Percentiles rank a stretch among this genome's conserved stretches.
These are phyloP conservation scores for Pristionchus pacificus DNA, from an alignment of 1,140 invertebrate species.

Conservation along the genomic window DNA sequence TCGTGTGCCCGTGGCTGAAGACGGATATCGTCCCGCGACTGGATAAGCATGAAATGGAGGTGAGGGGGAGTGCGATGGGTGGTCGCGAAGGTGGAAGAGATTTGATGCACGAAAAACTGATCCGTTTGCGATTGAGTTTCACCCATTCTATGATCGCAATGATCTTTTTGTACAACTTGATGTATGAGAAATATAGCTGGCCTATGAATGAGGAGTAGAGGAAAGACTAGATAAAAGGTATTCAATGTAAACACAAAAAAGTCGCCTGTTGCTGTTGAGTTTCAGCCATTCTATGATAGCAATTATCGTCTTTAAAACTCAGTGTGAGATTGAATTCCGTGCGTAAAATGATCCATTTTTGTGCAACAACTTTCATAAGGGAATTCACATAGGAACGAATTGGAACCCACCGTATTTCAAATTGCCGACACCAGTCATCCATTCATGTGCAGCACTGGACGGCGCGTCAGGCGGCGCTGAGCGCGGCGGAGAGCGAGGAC, in stretches of 20 bases:
- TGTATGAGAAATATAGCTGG: background rate
- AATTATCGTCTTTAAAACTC: too few species aligned
- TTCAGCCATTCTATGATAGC: too few species aligned
- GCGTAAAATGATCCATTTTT: too few species aligned
- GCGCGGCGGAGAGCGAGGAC: background rate
- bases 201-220: background rate
- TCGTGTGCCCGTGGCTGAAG: conserved; percentile 27
- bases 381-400: background rate
- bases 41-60: background rate
- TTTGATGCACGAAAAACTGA: conserved; percentile 12
- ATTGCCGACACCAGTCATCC: background rate
- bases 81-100: background rate
- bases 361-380: too few species aligned
- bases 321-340: too few species aligned
- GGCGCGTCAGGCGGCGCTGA: background rate
- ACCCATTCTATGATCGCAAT: background rate
- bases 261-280: too few species aligned
- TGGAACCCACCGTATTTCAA: background rate
- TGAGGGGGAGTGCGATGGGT: background rate
- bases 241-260: too few species aligned
- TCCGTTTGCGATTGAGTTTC: conserved; percentile 63
- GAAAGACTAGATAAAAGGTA: background rate
- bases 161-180: background rate
- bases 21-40: conserved; percentile 16
- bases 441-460: background rate